These are phyloP conservation scores for Anguilla rostrata DNA, from an alignment of 2,113 vertebrate species.

Conservation along the genomic window DNA sequence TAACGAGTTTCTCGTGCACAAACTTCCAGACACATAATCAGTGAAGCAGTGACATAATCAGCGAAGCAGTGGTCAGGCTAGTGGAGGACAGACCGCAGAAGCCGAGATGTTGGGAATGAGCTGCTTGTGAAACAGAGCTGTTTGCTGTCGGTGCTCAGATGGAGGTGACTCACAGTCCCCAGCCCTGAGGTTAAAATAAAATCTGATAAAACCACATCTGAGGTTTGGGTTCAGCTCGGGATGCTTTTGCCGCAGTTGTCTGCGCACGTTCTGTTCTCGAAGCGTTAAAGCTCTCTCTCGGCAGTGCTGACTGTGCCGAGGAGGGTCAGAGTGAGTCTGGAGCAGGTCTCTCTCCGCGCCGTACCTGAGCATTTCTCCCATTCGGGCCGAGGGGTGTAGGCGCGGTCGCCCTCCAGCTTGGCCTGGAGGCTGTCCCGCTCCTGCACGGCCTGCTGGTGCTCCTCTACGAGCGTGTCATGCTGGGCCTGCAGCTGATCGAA, in stretches of 20 bases:
- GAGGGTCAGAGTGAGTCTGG: neutral
- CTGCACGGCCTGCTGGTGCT: constrained; percentile 58
- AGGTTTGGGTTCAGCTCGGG: neutral
- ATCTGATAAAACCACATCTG: neutral
- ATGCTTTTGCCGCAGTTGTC: neutral
- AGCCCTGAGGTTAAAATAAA: neutral
- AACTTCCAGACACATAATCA: neutral
- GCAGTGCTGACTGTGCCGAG: neutral
- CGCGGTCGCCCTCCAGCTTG: constrained; percentile 56
- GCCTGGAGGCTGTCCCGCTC: constrained; percentile 51
- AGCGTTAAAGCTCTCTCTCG: neutral
- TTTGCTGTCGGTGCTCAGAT: neutral
- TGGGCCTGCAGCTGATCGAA: constrained; percentile 70
- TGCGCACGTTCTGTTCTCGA: neutral
- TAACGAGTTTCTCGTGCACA: neutral
- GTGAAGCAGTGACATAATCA: neutral
- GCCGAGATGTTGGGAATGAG: neutral
- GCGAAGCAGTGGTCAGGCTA: neutral
- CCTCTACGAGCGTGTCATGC: constrained; percentile 69
- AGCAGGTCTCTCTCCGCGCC: neutral
- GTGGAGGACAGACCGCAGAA: neutral
- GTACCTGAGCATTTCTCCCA: constrained; percentile 70
- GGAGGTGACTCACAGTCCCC: neutral
- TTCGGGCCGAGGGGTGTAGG: constrained; percentile 53
- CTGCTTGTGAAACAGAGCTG: neutral